Conservation (phyloP, 2,113 vertebrate species). For the Patagioenas fasciata region DNA sequence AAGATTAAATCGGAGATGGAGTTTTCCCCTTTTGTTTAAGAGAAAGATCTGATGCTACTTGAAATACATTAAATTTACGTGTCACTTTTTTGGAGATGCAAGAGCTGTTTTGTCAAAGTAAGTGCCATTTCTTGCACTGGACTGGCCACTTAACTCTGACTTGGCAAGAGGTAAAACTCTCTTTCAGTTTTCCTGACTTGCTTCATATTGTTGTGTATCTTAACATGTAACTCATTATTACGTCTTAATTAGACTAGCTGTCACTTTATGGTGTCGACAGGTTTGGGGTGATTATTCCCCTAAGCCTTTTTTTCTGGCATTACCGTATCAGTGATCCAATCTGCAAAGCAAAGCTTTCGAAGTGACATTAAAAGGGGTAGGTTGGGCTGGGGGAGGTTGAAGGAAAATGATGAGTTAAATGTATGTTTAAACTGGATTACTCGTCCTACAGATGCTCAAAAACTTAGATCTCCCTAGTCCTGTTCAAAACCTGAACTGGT, state of each 20-base stretch:
- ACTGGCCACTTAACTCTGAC: not conserved
- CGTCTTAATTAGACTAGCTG: not conserved
- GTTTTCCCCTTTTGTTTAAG: not conserved
- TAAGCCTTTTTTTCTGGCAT: not conserved
- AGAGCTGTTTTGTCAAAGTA: not conserved
- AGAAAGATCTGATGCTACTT: not conserved
- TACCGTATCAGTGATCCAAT: not conserved
- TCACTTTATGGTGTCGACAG: not conserved
- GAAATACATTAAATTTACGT: not conserved
- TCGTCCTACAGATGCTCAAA: not conserved
- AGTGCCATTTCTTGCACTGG: not conserved
- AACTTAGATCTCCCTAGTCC: not conserved
- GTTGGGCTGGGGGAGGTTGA: not conserved
- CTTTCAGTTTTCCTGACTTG: not conserved
- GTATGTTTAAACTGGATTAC: not conserved
- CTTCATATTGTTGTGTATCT: not conserved
- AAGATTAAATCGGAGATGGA: not conserved
- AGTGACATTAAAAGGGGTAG: not conserved
- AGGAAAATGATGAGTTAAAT: not conserved
- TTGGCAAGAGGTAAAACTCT: not conserved
- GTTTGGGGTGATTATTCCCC: not conserved
- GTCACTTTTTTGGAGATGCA: not conserved
- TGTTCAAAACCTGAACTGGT: not conserved
- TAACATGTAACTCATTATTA: not conserved
- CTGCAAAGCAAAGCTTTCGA: not conserved